Evolutionary conservation across 2,888 invertebrate species (phyloP).

Genomic region (Melipona beecheii): DNA sequence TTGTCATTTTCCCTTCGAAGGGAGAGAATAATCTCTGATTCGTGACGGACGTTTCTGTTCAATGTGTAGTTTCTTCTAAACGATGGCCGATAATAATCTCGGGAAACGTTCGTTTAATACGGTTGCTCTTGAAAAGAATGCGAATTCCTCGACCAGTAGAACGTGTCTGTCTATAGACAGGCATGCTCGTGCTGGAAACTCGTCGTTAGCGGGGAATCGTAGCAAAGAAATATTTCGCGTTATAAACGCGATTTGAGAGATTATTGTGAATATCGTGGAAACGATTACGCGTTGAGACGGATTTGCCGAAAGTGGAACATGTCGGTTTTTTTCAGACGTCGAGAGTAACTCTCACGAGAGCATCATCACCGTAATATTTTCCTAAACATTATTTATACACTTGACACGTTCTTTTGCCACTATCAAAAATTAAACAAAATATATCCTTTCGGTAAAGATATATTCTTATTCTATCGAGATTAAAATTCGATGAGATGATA

Average conservation of each 20-base stretch:
- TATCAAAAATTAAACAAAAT: not conserved
- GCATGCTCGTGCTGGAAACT: not conserved
- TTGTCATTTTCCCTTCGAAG: slow-evolving; percentile 21
- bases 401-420: not conserved
- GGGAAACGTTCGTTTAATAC: not conserved
- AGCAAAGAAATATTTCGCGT: not conserved
- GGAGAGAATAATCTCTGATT: slow-evolving; percentile 22
- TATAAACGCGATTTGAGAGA: not conserved
- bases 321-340: not conserved
- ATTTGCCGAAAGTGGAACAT: not conserved
- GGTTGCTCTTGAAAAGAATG: not conserved
- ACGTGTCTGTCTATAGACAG: slow-evolving; percentile 6
- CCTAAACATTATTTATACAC: not conserved
- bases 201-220: not conserved
- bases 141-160: slow-evolving; percentile 10
- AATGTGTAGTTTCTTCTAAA: slow-evolving; percentile 6
- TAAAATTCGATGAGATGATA: too few species aligned
- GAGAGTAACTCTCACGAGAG: too few species aligned
- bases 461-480: too few species aligned
- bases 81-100: slow-evolving; percentile 5
- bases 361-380: not conserved
- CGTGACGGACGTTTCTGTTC: not conserved
- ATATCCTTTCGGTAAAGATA: not conserved
- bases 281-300: not conserved
- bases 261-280: not conserved